Evolutionary conservation across 1,140 invertebrate genomes (phyloP).

Genomic region (Asbolus verrucosus): DNA sequence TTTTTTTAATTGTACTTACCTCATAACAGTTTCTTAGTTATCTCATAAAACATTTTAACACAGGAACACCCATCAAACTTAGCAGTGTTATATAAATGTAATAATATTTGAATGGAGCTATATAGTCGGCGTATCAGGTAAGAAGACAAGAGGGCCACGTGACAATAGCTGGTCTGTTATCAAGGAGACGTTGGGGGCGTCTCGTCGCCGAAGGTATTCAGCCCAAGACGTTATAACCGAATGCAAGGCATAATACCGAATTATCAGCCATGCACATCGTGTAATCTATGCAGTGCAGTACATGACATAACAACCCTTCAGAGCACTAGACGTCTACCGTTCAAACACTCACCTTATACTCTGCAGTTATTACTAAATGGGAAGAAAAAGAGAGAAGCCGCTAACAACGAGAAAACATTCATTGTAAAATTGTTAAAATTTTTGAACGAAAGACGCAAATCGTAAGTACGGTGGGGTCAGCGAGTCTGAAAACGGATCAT

Average conservation of each 20-base stretch:
- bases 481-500: too few relatives aligned
- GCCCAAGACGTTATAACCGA: constrained; percentile 44
- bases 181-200: constrained; percentile 37
- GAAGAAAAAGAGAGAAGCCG: too few relatives aligned
- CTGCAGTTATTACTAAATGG: too few relatives aligned
- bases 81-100: constrained; percentile 19
- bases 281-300: constrained; percentile 38
- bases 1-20: too few relatives aligned
- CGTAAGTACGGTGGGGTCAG: too few relatives aligned
- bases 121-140: constrained; percentile 41
- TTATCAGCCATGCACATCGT: constrained; percentile 41
- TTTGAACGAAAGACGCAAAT: too few relatives aligned
- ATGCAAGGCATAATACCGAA: constrained; percentile 41
- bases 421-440: too few relatives aligned
- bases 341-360: not conserved
- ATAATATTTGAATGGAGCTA: constrained; percentile 34
- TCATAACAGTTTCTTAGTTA: too few relatives aligned
- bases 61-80: constrained; percentile 21
- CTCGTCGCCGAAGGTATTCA: constrained; percentile 42
- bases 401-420: too few relatives aligned
- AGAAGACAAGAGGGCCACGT: constrained; percentile 42
- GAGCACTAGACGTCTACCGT: not conserved
- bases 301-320: constrained; percentile 32
- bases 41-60: constrained; percentile 7
- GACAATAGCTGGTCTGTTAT: constrained; percentile 41